A percentile compares a stretch with the other conserved stretches of the same genome.
phyloP scores from a whole-genome alignment of 2,888 invertebrate genomes.

The Oscheius sp. region DNA sequence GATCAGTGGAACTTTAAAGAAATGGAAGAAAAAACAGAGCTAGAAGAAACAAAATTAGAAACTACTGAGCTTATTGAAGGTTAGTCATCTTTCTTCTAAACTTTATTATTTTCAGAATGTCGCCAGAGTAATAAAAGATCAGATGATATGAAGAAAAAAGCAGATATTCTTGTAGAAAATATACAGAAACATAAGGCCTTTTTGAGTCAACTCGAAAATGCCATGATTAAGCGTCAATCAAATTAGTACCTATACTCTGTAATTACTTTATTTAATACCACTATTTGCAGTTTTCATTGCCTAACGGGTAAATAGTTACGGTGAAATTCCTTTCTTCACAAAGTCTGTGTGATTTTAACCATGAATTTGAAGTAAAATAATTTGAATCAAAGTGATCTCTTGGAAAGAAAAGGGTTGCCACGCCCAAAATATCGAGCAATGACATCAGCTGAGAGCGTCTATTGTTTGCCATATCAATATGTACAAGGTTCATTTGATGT shows the following conservation, averaged over 20 bases:
- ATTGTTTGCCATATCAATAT: constrained; percentile 8
- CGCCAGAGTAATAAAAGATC: background rate
- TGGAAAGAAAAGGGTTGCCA: background rate
- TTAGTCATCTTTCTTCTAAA: background rate
- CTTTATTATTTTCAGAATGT: constrained; percentile 6
- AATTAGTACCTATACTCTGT: background rate
- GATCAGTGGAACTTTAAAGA: background rate
- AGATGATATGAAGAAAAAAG: background rate
- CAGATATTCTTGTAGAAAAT: background rate
- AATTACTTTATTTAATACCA: background rate
- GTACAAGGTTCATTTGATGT: background rate
- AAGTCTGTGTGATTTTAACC: background rate
- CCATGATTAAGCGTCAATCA: background rate
- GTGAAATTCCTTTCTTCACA: background rate
- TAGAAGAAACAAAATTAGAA: background rate
- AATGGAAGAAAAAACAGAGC: background rate
- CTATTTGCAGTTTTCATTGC: background rate
- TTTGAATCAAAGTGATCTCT: background rate
- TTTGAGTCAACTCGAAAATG: background rate
- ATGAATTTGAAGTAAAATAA: background rate
- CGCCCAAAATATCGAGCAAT: constrained; percentile 2
- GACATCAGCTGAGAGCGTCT: background rate
- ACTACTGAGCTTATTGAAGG: background rate
- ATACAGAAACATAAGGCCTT: background rate
- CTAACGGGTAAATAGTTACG: background rate